These are phyloP conservation scores for Orius insidiosus DNA, from an alignment of 1,140 invertebrate species.

Conservation along the genomic window DNA sequence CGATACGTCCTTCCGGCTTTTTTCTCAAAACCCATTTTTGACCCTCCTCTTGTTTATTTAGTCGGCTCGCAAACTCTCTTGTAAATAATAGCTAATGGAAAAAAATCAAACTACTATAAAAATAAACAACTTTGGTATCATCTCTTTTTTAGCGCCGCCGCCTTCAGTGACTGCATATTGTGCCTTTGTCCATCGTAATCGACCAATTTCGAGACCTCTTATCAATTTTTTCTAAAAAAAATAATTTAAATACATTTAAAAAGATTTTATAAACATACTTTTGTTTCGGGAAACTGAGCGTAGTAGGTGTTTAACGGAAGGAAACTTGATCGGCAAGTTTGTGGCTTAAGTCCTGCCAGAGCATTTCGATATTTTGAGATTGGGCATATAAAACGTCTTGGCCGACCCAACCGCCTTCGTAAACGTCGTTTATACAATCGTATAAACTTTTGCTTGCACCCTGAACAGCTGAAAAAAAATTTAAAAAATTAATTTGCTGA, in stretches of 20 bases:
- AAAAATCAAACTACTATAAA: not conserved
- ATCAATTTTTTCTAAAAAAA: conserved; percentile 78
- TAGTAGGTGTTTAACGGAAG: conserved; percentile 89
- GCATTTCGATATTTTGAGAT: conserved; percentile 72
- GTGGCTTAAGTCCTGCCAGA: conserved; percentile 90
- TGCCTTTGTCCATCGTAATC: conserved; percentile 94
- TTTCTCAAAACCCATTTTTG: too few species aligned
- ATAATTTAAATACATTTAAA: conserved; percentile 9
- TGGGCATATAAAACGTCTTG: conserved; percentile 75
- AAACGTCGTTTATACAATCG: conserved; percentile 79
- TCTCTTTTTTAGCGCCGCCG: conserved; percentile 64
- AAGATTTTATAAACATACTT: conserved; percentile 35
- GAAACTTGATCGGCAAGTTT: conserved; percentile 85
- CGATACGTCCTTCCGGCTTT: too few species aligned
- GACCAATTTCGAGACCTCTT: conserved; percentile 93
- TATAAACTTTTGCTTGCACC: conserved; percentile 78
- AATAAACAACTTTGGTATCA: conserved; percentile 58
- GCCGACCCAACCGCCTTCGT: conserved; percentile 87
- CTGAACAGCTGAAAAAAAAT: conserved; percentile 60
- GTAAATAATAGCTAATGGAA: too few species aligned
- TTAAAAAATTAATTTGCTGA: too few species aligned
- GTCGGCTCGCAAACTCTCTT: too few species aligned
- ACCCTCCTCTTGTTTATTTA: too few species aligned
- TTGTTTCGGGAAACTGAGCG: conserved; percentile 77
- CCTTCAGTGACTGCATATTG: conserved; percentile 75